A percentile compares a stretch with the other conserved stretches of the same genome.
These are phyloP conservation scores for human (Homo sapiens) DNA, from an alignment of 2,113 vertebrate species.

Conservation along the genomic window GRCh38 chr4:81923501-81924000, in stretches of 20 bases:
- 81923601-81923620: not conserved
- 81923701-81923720: not conserved
- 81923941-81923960: not conserved
- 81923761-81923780: not conserved
- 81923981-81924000: not conserved
- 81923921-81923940: not conserved
- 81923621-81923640: not conserved
- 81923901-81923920: not conserved
- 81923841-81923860: not conserved
- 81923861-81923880: not conserved
- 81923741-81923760: not conserved
- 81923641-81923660: not conserved
- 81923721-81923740: not conserved
- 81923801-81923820: slow-evolving; percentile 15
- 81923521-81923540: too few species aligned
- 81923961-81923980: not conserved
- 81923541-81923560: not conserved
- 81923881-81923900: not conserved
- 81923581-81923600: not conserved
- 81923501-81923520: not conserved
- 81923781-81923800: not conserved
- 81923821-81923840: not conserved
- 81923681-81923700: not conserved
- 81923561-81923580: not conserved
- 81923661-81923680: not conserved